Evolutionary conservation across 2,797 vertebrate genomes (phyloP).

Genomic region (Brachyrhaphis roseni): DNA sequence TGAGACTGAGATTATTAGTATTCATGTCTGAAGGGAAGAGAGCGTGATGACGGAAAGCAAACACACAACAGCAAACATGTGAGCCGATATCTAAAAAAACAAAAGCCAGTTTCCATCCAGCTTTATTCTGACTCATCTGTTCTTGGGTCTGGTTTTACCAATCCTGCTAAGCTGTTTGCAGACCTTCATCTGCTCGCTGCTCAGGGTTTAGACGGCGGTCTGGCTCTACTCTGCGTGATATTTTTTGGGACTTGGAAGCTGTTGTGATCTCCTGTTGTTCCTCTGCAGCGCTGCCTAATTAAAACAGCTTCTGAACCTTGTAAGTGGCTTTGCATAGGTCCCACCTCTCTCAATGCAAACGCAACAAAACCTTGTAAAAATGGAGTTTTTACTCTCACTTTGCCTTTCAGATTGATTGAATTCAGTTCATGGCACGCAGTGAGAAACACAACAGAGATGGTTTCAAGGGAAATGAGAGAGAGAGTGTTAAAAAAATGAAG

Average conservation of each 20-base stretch:
- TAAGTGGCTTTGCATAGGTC: slow-evolving; percentile 10
- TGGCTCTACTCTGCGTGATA: neutral
- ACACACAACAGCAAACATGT: neutral
- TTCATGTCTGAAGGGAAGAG: neutral
- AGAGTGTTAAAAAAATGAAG: neutral
- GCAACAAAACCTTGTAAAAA: neutral
- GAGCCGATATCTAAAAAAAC: neutral
- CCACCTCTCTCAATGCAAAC: neutral
- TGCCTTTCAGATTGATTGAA: neutral
- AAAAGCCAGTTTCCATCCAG: slow-evolving; percentile 8
- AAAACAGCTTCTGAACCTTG: slow-evolving; percentile 17
- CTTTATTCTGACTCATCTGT: neutral
- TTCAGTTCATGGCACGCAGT: neutral
- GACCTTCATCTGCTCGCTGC: slow-evolving; percentile 17
- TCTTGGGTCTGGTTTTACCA: neutral
- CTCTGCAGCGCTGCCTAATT: slow-evolving; percentile 22
- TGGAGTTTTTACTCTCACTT: neutral
- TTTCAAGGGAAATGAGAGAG: neutral
- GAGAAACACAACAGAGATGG: slow-evolving; percentile 1
- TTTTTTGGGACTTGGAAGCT: slow-evolving; percentile 12
- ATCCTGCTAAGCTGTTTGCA: slow-evolving; percentile 32
- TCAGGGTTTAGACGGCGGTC: slow-evolving; percentile 14
- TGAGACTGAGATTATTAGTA: slow-evolving; percentile 26
- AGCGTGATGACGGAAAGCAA: slow-evolving; percentile 1
- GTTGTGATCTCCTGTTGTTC: slow-evolving; percentile 23